phyloP scores from a whole-genome alignment of 2,888 invertebrate species.

The Bellardia bayeri region DNA sequence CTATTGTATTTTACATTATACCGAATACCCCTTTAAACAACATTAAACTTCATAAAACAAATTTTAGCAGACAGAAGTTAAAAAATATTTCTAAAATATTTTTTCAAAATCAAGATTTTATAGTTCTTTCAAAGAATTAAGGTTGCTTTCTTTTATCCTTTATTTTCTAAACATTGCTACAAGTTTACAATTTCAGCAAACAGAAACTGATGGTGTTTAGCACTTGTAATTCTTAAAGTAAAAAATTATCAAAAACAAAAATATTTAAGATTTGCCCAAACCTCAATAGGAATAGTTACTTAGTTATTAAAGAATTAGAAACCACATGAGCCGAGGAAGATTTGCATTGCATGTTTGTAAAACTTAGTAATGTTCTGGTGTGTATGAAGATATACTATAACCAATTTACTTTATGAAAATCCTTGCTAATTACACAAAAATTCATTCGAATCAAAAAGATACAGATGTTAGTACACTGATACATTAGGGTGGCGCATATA shows the following conservation, averaged over 20 bases:
- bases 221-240: slow-evolving; percentile 54
- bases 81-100: not conserved
- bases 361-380: slow-evolving; percentile 17
- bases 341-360: slow-evolving; percentile 58
- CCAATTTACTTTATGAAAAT: slow-evolving; percentile 63
- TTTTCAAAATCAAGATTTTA: too few species aligned
- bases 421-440: slow-evolving; percentile 59
- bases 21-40: too few species aligned
- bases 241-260: slow-evolving; percentile 10
- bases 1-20: too few species aligned
- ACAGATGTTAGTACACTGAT: not conserved
- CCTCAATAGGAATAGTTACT: not conserved
- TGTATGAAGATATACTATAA: slow-evolving; percentile 25
- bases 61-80: not conserved
- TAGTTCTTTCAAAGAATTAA: not conserved
- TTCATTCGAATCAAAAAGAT: not conserved
- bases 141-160: not conserved
- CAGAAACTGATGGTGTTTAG: slow-evolving; percentile 33
- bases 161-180: not conserved
- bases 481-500: not conserved
- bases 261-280: not conserved
- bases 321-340: slow-evolving; percentile 9
- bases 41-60: too few species aligned
- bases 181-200: not conserved
- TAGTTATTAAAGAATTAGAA: slow-evolving; percentile 25